Evolutionary conservation across 2,797 vertebrate genomes (phyloP).

Genomic region (Gila robusta): DNA sequence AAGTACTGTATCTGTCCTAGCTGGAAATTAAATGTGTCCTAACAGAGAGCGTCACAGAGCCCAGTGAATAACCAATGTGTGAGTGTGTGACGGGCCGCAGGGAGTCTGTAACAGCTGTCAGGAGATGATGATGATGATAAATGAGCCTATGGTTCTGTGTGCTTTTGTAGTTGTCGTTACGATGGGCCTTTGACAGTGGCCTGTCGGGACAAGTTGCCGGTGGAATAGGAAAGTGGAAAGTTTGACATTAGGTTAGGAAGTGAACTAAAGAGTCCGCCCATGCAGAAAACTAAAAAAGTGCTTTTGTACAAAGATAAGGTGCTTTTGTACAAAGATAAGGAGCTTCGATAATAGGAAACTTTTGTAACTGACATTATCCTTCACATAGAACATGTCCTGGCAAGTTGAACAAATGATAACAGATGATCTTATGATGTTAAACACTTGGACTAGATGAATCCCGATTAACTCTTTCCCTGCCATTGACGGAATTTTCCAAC

Average conservation of each 20-base stretch:
- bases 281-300: background rate
- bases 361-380: background rate
- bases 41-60: background rate
- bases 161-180: slow-evolving; percentile 6
- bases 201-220: slow-evolving; percentile 40
- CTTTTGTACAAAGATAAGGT: background rate
- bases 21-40: background rate
- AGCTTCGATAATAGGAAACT: background rate
- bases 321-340: background rate
- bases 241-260: slow-evolving; percentile 33
- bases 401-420: background rate
- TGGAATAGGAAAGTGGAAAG: slow-evolving; percentile 15
- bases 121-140: slow-evolving; percentile 31
- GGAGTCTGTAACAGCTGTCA: slow-evolving; percentile 17
- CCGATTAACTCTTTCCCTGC: background rate
- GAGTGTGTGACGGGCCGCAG: background rate
- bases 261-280: background rate
- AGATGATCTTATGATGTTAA: background rate
- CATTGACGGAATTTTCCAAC: background rate
- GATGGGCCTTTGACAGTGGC: background rate
- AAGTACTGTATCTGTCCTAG: background rate
- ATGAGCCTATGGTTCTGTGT: background rate
- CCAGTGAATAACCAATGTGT: background rate
- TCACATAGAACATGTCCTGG: background rate
- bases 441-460: background rate